Base-by-base conservation (phyloP, 2,113 vertebrate species). In the Pongo abelii region DNA sequence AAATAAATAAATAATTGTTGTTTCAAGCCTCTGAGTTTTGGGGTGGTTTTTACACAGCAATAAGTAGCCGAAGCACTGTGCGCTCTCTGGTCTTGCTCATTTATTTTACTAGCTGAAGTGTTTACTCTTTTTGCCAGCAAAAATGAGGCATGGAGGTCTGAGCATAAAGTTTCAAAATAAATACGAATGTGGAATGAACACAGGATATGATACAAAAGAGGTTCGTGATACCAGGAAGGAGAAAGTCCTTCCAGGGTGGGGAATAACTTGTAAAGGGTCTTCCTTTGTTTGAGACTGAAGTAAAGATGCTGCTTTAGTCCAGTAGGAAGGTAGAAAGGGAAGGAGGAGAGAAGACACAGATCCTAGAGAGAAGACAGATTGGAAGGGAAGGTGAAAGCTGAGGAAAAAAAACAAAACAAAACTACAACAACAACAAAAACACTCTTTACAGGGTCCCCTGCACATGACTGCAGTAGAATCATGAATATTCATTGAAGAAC, bases 51-150 rank as follows among this genome's bases (percentile, higher is more conserved):
- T 72, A 52, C 43, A 9, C 12, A 38, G n/a, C 40, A 32, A 16
- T 6, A 64, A 22, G 10, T 8, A 59, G 0, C 40, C 1, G 5
- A 23, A 93, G 14, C 32, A 35, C 0, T 2, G 61, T 17, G 3
- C 9, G 61, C 32, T 27, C 25, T 75, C 30, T 32, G 23, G 16
- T 69, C n/a, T 78, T 46, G 9, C 10, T 46, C 43, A 35, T 52
- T 90, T 23, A 3, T 70, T 43, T n/a, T 57, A 4, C 7, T 9
- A 35, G 48, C 25, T 87, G 57, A 69, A 46, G 14, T 40, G 64
- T 50, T 84, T n/a, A 27, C 27, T 75, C 2, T 35, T 83, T 93
- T 83, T 83, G 55, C 25, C 23, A 25, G 27, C 35, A 81, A 67
- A 72, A 67, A 18, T 3, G 30, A 50, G 77, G 25, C 69, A 38